Evolutionary conservation across 2,113 vertebrate genomes (phyloP), one percentile per base, ranked within the genome.

Genomic region (Tapirus terrestris): DNA sequence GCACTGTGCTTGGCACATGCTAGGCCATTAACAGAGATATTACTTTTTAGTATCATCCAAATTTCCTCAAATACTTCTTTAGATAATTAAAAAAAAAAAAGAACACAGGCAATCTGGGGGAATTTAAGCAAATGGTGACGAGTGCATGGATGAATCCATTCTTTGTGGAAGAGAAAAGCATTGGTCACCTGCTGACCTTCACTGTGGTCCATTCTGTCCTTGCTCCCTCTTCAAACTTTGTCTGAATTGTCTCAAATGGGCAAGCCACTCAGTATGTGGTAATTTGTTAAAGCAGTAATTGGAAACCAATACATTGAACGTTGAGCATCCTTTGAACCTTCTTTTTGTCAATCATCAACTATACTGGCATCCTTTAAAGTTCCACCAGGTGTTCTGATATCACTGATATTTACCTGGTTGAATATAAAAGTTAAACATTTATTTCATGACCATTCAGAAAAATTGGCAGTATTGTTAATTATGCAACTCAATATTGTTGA

Each of bases 11-110:
- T 83, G 31, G 23, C 20, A 86, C 36, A 36, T 48, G 51, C 6
- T 25, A 72, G 21, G 10, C 5, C 53, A 51, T 89, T 91, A 83
- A 39, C 39, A 84, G 73, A 92, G 33, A n/a, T 53, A 29, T 25
- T 72, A 67, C 53, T 77, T 65, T 94, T 68, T 17, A 58, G 8
- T 27, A 45, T 23, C 48, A n/a, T 51, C 3, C n/a, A 39, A 79
- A 96, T 8, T 72, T 81, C 45, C 91, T 17, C 53, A 96, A 76
- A 94, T 58, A 92, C 1, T 88, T 96, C n/a, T 80, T 88, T 88
- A 84, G 31, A 75, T 60, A 68, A 77, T 33, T 95, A 21, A 33
- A 43, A 77, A 92, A 43, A 43, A 79, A 67, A 86, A 48, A 75
- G 3, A 96, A 83, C 2, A 65, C 0, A 45, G 43, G 12, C 5